Evolutionary conservation across 2,888 invertebrate species (phyloP), one percentile per base, ranked within the genome.

Genomic region (Chrysolina haemoptera): DNA sequence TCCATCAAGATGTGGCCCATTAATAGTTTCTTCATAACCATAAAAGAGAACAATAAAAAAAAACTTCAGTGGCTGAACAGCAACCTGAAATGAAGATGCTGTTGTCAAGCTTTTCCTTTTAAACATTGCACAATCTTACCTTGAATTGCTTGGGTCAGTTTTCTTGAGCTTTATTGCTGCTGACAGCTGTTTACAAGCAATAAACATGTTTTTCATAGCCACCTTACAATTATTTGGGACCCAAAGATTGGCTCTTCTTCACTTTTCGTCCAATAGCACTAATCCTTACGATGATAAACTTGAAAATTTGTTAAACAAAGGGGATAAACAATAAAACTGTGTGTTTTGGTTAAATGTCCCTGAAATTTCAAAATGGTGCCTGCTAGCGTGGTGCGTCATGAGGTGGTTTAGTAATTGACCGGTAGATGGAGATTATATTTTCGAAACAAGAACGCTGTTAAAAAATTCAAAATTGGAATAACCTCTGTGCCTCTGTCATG

Each of bases 291-390:
- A 6, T 46, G 8, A 41, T 14, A 20, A 6, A 20, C 14, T 35
- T n/a, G 1, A 68, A 68, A 68, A 43, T 22, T 27, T 68, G 35
- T 68, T 68, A 68, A 68, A 68, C 59, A 59, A 68, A 68, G 62
- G 46, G n/a, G 10, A 64, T 16, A 18, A 68, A 63, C 41, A 63
- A 68, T 12, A 72, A 63, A 55, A n/a, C 35, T 10, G 41, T 40
- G 14, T 68, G 67, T 72, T 62, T 72, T 72, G 72, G 72, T 68
- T 68, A 72, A 72, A 70, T 65, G 71, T 35, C 62, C 55, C 62
- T 62, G n/a, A 55, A 48, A 18, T 53, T 71, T 71, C 70, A 76
- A 76, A 76, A 76, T 76, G 76, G 76, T 67, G 50, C 55, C 62
- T 73, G 73, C 71, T 62, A 73, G 68, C 68, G 70, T 66, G 16